Percentiles rank a stretch among this genome's conserved stretches.
Conservation (phyloP, 2,797 vertebrate species). For the Crocidura indochinensis region DNA sequence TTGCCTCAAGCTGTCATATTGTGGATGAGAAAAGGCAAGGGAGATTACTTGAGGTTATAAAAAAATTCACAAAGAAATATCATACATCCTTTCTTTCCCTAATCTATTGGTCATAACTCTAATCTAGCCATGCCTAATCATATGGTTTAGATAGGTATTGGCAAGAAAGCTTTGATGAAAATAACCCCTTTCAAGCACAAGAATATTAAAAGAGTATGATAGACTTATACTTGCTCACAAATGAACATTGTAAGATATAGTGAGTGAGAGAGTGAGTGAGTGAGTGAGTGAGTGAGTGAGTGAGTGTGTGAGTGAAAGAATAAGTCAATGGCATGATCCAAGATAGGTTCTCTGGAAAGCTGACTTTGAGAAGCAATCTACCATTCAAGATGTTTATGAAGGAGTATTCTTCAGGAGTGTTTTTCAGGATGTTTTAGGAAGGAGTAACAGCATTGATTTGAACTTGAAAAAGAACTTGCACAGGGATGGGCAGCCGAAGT, state of each 20-base stretch:
- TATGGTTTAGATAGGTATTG: background rate
- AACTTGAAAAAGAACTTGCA: background rate
- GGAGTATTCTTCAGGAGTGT: background rate
- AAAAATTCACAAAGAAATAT: background rate
- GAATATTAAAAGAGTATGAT: background rate
- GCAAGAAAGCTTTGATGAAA: background rate
- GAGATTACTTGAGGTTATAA: background rate
- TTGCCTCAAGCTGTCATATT: background rate
- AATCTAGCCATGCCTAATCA: background rate
- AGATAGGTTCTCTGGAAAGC: background rate
- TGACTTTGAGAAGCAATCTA: background rate
- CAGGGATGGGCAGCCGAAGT: background rate
- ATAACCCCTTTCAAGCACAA: background rate
- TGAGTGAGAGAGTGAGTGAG: too few relatives aligned
- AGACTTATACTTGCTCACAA: constrained; percentile 14
- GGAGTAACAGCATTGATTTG: background rate
- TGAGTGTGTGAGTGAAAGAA: background rate
- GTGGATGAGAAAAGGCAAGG: background rate
- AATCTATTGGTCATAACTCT: background rate
- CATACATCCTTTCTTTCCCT: background rate
- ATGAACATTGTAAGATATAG: background rate
- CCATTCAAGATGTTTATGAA: background rate
- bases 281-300: too few relatives aligned
- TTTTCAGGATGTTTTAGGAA: too few relatives aligned
- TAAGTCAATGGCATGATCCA: background rate